Evolutionary conservation across 2,797 vertebrate species (phyloP).

Genomic region (Molossus alvarezi): DNA sequence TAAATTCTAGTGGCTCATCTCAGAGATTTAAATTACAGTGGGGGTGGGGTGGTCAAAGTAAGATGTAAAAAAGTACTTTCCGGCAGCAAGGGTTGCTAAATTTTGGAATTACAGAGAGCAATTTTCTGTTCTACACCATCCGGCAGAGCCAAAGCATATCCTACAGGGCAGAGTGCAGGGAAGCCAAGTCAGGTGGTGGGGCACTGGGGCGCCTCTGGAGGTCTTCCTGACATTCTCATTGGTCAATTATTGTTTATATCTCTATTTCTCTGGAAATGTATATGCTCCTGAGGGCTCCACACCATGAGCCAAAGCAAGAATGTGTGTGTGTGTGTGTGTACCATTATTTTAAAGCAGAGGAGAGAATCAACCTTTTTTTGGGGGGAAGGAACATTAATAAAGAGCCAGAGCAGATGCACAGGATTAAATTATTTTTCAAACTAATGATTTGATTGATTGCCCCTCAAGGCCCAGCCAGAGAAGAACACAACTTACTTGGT

Average conservation of each 20-base stretch:
- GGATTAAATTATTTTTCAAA: conserved; percentile 84
- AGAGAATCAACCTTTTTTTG: conserved; percentile 59
- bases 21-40: conserved; percentile 55
- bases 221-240: not conserved
- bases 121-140: not conserved
- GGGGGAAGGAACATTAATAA: conserved; percentile 82
- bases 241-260: conserved; percentile 43
- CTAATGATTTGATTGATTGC: conserved; percentile 83
- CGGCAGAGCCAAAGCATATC: not conserved
- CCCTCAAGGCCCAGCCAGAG: conserved; percentile 71
- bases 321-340: accelerated
- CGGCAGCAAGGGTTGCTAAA: conserved; percentile 37
- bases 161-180: not conserved
- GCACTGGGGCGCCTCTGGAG: not conserved
- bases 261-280: conserved; percentile 43
- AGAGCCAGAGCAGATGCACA: conserved; percentile 79
- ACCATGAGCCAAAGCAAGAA: not conserved
- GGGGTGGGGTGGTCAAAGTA: not conserved
- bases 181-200: not conserved
- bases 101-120: conserved; percentile 67
- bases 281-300: not conserved
- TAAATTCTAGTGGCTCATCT: conserved; percentile 47
- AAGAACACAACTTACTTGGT: conserved; percentile 86
- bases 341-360: conserved; percentile 65
- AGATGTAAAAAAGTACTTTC: conserved; percentile 42